phyloP scores from a whole-genome alignment of 1,140 invertebrate genomes.

The Dinoponera quadriceps region DNA sequence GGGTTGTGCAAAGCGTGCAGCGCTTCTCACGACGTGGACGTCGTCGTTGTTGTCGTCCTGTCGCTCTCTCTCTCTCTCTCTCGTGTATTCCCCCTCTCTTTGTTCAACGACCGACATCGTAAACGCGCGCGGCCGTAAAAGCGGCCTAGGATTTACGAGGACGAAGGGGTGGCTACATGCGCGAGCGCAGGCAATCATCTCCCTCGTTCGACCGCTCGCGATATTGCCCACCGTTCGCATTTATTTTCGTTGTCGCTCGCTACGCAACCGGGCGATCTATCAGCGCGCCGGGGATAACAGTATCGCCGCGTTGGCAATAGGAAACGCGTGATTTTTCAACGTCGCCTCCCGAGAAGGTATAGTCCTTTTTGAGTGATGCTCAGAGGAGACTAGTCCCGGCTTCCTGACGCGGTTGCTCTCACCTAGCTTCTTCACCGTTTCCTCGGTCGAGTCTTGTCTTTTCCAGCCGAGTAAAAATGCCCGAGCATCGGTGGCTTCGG shows the following conservation, averaged over 20 bases:
- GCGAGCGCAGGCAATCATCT: constrained; percentile 10
- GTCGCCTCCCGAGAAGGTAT: neutral
- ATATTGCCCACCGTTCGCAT: constrained; percentile 8
- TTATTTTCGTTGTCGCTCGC: neutral
- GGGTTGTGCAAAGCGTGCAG: constrained; percentile 35
- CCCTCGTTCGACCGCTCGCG: neutral
- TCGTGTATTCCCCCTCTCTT: constrained; percentile 23
- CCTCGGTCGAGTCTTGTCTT: neutral
- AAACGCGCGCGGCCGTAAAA: constrained; percentile 45
- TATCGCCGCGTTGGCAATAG: neutral
- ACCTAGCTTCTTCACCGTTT: neutral
- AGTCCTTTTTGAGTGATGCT: neutral
- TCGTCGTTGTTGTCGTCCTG: constrained; percentile 5
- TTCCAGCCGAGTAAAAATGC: neutral
- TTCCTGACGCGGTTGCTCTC: neutral
- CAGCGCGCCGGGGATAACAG: neutral
- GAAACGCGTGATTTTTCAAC: constrained; percentile 16
- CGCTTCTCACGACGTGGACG: constrained; percentile 29
- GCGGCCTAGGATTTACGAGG: constrained; percentile 53
- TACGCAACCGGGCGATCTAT: neutral
- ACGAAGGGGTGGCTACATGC: neutral
- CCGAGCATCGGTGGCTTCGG: neutral
- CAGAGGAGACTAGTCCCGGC: neutral
- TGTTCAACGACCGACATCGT: constrained; percentile 25
- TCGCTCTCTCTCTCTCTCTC: constrained; percentile 15